Base-by-base conservation (phyloP, 2,113 vertebrate species). In the Eublepharis macularius region DNA sequence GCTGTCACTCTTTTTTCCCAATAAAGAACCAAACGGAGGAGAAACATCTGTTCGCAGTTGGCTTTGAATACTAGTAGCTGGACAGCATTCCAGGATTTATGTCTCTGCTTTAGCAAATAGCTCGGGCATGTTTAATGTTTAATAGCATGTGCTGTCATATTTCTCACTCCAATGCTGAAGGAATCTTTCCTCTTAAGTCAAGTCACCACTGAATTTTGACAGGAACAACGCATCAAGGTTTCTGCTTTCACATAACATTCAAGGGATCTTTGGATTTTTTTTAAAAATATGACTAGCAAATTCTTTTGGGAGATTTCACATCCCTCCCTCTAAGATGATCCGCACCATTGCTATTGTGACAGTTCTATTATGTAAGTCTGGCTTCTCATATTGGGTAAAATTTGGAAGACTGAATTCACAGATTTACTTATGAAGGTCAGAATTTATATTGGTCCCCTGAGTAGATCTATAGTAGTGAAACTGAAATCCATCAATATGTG, bases 1-100 rank as follows among this genome's bases (percentile, higher is more conserved):
- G 5, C 65, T 88, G 17, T 70, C n/a, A 4, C 66, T 86, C 83
- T 90, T 80, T 26, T 81, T 65, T 19, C 60, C 60, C 90, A 80
- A 84, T 77, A n/a, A 10, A 82, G 83, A 82, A 1, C 3, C 68
- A 88, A 73, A 92, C 43, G 14, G 10, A 14, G 57, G 2, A 63
- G 68, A 86, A 89, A 65, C 69, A 89, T 65, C 77, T 90, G 63
- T 34, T 88, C 2, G 0, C 86, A 11, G 39, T 68, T 75, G 85
- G n/a, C 49, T 21, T 45, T 29, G 65, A 26, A 57, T 60, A 16
- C 49, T 49, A 60, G 51, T 57, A 70, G 39, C 39, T 54, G 87
- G 65, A 74, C n/a, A 80, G 4, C 2, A 66, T 36, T 87, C 66
- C 6, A 74, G 76, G 32, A 84, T 54, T 82, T 77, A 75, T 60